Conservation (phyloP, 2,113 vertebrate genomes). For the Corythornis cristatus region DNA sequence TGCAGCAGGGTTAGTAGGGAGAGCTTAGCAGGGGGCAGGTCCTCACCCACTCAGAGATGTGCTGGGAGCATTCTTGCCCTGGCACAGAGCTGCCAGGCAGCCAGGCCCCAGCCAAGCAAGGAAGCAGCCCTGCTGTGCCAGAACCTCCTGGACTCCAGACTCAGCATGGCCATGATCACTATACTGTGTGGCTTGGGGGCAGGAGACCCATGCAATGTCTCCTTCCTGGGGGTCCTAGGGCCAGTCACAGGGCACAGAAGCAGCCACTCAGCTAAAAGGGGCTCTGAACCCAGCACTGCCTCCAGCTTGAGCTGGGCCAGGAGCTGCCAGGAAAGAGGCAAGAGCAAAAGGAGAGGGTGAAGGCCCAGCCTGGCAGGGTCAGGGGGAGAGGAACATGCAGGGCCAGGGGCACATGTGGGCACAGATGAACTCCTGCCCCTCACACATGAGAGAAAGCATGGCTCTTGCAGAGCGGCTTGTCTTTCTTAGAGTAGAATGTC, state of each 20-base stretch:
- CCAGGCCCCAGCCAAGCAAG: accelerated
- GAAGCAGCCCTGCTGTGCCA: not conserved
- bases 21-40: not conserved
- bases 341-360: not conserved
- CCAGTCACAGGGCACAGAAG: not conserved
- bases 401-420: not conserved
- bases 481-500: slow-evolving; percentile 99
- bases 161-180: accelerated
- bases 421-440: slow-evolving; percentile 40
- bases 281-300: not conserved
- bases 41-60: not conserved
- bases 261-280: not conserved
- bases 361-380: not conserved
- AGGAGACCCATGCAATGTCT: not conserved
- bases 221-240: not conserved
- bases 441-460: slow-evolving; percentile 96
- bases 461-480: slow-evolving; percentile 98
- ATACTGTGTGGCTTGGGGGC: accelerated
- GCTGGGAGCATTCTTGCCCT: not conserved
- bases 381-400: slow-evolving; percentile 19
- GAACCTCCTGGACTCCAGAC: not conserved
- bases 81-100: not conserved
- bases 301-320: not conserved
- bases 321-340: not conserved
- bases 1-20: not conserved